Percentiles rank a stretch among this genome's conserved stretches.
Evolutionary conservation across 2,888 invertebrate species (phyloP).

Genomic region (Kryphioiulus occultus): DNA sequence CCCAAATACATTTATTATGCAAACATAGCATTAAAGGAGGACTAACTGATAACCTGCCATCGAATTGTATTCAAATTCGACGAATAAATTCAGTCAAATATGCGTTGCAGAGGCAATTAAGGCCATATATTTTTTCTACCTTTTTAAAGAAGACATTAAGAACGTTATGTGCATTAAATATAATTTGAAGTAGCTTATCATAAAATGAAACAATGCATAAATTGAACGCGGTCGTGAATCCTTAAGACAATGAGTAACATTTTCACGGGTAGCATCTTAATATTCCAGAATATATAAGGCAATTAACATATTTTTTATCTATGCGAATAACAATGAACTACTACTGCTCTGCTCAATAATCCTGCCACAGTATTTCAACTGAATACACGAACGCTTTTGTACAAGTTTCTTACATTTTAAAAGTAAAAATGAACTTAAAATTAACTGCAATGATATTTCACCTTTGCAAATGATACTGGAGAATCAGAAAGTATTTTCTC

Average conservation of each 20-base stretch:
- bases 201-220: not conserved
- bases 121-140: not conserved
- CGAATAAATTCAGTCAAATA: not conserved
- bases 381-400: not conserved
- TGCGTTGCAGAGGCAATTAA: not conserved
- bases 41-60: not conserved
- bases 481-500: too few relatives aligned
- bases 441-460: too few relatives aligned
- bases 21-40: not conserved
- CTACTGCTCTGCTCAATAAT: not conserved
- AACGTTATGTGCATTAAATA: not conserved
- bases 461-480: too few relatives aligned
- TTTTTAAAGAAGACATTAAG: not conserved
- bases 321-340: not conserved
- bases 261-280: slow-evolving; percentile 18
- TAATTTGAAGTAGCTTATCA: slow-evolving; percentile 12
- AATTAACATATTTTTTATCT: not conserved
- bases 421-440: too few relatives aligned
- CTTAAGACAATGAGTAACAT: not conserved
- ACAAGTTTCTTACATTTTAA: too few relatives aligned
- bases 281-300: not conserved
- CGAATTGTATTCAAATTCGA: slow-evolving; percentile 27
- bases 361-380: not conserved
- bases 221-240: not conserved
- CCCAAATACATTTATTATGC: not conserved